Percentiles rank a stretch among this genome's conserved stretches.
Evolutionary conservation across 2,888 invertebrate species (phyloP).

Genomic region (Caradrina kadenii): DNA sequence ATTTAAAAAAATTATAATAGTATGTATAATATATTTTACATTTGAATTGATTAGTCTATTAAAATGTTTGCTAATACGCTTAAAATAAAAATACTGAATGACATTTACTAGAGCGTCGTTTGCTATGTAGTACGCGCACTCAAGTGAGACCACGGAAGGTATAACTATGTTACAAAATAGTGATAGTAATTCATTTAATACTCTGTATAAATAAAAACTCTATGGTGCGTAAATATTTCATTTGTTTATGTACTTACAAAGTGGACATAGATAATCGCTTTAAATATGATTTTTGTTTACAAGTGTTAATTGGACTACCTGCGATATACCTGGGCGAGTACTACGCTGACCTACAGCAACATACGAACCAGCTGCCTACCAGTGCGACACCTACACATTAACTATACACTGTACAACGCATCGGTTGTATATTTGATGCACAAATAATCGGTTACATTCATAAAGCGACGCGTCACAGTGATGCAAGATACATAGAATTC

Average conservation of each 20-base stretch:
- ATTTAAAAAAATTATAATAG: slow-evolving; percentile 34
- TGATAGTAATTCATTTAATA: slow-evolving; percentile 22
- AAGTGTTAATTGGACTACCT: slow-evolving; percentile 20
- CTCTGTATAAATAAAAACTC: slow-evolving; percentile 31
- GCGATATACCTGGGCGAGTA: slow-evolving; percentile 8
- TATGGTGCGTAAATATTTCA: slow-evolving; percentile 6
- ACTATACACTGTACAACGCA: slow-evolving; percentile 16
- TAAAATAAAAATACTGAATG: slow-evolving; percentile 53
- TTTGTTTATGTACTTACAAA: slow-evolving; percentile 32
- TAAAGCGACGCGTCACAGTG: slow-evolving; percentile 36
- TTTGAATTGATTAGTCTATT: slow-evolving; percentile 45
- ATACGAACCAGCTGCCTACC: slow-evolving; percentile 46
- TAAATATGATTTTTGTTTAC: slow-evolving; percentile 2
- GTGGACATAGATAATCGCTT: slow-evolving; percentile 23
- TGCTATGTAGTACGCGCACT: neutral
- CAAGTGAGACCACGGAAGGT: slow-evolving; percentile 2
- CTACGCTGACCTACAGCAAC: slow-evolving; percentile 29
- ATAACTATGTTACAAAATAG: slow-evolving; percentile 32
- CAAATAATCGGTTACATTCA: slow-evolving; percentile 24
- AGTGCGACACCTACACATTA: slow-evolving; percentile 7
- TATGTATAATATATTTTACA: slow-evolving; percentile 30
- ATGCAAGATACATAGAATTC: slow-evolving; percentile 21
- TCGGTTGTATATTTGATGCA: slow-evolving; percentile 6
- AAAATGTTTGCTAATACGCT: slow-evolving; percentile 39
- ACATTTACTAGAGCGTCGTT: slow-evolving; percentile 22